These are phyloP conservation scores for Euborellia annulipes DNA, from an alignment of 1,140 invertebrate genomes.

Conservation along the genomic window DNA sequence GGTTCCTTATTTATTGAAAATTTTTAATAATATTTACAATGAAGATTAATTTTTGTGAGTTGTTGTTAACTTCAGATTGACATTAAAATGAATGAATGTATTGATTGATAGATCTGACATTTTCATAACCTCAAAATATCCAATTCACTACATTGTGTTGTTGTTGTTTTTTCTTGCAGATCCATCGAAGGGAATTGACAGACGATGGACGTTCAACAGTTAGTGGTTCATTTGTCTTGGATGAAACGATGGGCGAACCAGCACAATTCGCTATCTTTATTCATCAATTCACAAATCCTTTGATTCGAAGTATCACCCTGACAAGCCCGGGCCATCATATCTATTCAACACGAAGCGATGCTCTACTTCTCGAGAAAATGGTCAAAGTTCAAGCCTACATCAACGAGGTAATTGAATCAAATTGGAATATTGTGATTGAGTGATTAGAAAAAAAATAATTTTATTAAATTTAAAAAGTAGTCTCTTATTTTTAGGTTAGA, in stretches of 20 bases:
- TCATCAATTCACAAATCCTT: constrained; percentile 29
- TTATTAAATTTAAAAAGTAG: constrained; percentile 1
- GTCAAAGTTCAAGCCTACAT: constrained; percentile 32
- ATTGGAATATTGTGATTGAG: not conserved
- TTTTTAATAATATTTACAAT: no score
- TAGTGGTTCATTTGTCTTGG: constrained; percentile 32
- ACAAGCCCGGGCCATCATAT: constrained; percentile 29
- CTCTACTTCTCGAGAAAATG: constrained; percentile 30
- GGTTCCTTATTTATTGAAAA: no score
- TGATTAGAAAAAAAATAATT: not conserved
- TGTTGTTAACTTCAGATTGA: not conserved
- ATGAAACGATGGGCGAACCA: constrained; percentile 29
- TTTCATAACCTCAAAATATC: no score
- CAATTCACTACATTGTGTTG: no score
- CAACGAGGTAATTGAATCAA: constrained; percentile 28
- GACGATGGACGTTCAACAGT: constrained; percentile 28
- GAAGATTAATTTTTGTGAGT: no score
- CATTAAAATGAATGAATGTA: constrained; percentile 2
- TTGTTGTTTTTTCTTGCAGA: constrained; percentile 16
- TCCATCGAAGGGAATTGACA: constrained; percentile 30
- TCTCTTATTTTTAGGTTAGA: no score
- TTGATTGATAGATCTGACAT: no score
- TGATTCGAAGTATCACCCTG: constrained; percentile 29
- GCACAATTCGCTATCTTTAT: constrained; percentile 30
- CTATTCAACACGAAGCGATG: constrained; percentile 27